Evolutionary conservation across 2,113 vertebrate genomes (phyloP).

Genomic region (Thamnophis sirtalis): DNA sequence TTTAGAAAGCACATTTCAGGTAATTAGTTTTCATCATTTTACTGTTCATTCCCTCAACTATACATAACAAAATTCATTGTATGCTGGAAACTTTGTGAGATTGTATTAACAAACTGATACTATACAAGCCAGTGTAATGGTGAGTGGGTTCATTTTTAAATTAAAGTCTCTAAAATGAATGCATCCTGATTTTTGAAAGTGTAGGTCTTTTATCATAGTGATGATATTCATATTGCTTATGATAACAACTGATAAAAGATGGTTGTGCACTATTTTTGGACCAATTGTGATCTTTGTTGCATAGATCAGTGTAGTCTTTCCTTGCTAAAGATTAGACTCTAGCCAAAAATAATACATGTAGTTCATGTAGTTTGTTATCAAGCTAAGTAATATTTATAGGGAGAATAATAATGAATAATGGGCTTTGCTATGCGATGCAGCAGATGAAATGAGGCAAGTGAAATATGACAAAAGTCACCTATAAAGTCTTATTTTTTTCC

Average conservation of each 20-base stretch:
- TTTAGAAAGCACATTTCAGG: neutral
- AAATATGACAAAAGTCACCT: slow-evolving; percentile 29
- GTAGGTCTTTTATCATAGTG: neutral
- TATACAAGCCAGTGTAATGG: neutral
- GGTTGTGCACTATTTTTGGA: neutral
- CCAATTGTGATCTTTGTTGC: slow-evolving; percentile 6
- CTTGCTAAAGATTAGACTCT: slow-evolving; percentile 17
- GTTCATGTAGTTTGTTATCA: slow-evolving; percentile 3
- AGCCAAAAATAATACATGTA: slow-evolving; percentile 28
- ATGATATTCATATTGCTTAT: slow-evolving; percentile 6
- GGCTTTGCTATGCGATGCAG: neutral
- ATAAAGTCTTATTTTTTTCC: neutral
- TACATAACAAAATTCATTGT: neutral
- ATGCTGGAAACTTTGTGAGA: neutral
- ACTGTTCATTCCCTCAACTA: neutral
- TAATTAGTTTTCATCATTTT: neutral
- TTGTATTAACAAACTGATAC: neutral
- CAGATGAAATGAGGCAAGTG: slow-evolving; percentile 3
- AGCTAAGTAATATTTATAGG: slow-evolving; percentile 22
- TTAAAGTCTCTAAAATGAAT: neutral
- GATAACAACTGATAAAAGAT: neutral
- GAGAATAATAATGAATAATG: slow-evolving; percentile 21
- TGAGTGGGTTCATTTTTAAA: neutral
- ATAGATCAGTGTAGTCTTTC: slow-evolving; percentile 16
- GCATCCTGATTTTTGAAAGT: neutral